Percentiles rank a stretch among this genome's conserved stretches.
phyloP scores from a whole-genome alignment of 2,113 vertebrate species.

The Steatornis caripensis region DNA sequence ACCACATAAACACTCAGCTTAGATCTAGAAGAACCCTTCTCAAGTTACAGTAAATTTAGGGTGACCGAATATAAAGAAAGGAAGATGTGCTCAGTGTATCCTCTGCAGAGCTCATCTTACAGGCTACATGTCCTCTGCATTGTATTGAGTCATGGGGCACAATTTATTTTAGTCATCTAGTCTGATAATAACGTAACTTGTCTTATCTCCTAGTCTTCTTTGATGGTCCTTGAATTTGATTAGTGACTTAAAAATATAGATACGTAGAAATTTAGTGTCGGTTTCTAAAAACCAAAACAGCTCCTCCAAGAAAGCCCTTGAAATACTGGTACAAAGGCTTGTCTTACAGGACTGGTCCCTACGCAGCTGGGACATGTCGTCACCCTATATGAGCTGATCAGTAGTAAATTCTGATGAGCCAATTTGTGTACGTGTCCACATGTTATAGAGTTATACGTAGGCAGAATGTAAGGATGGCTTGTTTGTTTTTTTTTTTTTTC shows the following conservation, averaged over 20 bases:
- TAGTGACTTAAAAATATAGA: background rate
- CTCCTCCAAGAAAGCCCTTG: background rate
- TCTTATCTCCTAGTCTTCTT: background rate
- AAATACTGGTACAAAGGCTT: background rate
- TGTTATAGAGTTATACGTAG: background rate
- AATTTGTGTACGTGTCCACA: background rate
- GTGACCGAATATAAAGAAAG: constrained; percentile 1
- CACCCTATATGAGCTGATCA: rapidly evolving
- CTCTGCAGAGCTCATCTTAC: background rate
- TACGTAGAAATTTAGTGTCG: background rate
- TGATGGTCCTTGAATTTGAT: background rate
- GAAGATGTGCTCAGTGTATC: background rate
- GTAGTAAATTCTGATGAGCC: background rate
- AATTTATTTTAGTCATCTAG: background rate
- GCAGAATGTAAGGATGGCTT: background rate
- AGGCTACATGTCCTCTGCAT: background rate
- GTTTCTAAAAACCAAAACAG: background rate
- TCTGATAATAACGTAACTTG: background rate
- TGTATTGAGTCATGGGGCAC: background rate
- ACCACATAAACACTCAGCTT: constrained; percentile 32
- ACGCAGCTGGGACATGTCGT: background rate
- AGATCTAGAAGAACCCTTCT: background rate
- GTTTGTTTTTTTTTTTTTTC: background rate
- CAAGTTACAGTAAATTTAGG: constrained; percentile 36
- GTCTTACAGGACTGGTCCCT: background rate